These are phyloP conservation scores for Probosciger aterrimus DNA, from an alignment of 2,113 vertebrate species.

Conservation along the genomic window DNA sequence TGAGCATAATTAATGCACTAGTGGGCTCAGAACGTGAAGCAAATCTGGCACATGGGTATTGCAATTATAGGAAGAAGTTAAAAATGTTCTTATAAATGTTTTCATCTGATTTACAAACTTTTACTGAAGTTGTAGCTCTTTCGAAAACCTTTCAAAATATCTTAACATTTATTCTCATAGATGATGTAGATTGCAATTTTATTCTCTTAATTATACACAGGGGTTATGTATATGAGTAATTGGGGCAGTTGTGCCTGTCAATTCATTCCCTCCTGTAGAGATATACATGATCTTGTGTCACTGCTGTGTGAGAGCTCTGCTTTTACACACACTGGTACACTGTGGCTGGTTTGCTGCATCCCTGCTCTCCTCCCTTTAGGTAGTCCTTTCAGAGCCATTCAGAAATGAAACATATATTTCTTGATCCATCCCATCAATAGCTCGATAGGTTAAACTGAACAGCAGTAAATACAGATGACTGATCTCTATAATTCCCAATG, in stretches of 20 bases:
- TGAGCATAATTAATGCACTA: slow-evolving; percentile 21
- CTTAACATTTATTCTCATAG: background rate
- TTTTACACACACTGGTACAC: background rate
- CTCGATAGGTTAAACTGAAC: background rate
- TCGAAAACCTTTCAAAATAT: background rate
- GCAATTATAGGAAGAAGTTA: background rate
- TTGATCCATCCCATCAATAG: background rate
- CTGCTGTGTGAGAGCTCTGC: background rate
- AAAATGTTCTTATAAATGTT: background rate
- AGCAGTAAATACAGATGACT: background rate
- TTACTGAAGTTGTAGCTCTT: background rate
- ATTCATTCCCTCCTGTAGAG: background rate
- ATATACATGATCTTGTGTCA: background rate
- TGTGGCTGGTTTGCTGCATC: background rate
- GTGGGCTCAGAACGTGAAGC: slow-evolving; percentile 36
- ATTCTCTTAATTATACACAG: background rate
- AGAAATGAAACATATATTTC: background rate
- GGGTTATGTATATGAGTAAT: background rate
- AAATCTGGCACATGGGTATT: background rate
- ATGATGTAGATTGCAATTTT: background rate
- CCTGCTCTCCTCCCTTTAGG: background rate
- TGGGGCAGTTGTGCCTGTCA: background rate
- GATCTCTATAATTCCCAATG: background rate
- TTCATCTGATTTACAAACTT: slow-evolving; percentile 1
- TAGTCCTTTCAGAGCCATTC: background rate